phyloP scores from a whole-genome alignment of 2,113 vertebrate species.

The Rhea americana region DNA sequence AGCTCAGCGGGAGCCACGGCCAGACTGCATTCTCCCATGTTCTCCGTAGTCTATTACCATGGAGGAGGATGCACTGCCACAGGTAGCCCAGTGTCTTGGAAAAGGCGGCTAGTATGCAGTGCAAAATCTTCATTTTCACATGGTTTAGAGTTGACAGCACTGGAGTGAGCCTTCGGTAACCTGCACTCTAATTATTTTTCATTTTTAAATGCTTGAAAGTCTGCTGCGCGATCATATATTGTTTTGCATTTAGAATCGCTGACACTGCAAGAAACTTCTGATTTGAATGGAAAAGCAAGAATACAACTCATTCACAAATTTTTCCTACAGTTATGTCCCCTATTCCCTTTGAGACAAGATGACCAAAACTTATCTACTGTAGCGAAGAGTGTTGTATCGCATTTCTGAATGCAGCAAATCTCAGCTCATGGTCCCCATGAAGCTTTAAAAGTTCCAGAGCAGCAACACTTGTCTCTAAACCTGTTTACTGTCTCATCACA shows the following conservation, averaged over 20 bases:
- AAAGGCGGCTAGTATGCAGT: too few relatives aligned
- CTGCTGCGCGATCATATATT: background rate
- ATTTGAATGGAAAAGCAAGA: background rate
- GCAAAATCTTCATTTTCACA: background rate
- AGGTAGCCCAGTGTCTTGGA: accelerated
- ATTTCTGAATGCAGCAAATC: background rate
- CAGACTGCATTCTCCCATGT: too few relatives aligned
- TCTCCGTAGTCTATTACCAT: background rate
- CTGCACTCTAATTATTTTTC: background rate
- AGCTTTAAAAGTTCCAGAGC: slow-evolving; percentile 1
- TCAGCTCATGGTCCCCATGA: background rate
- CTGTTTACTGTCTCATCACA: background rate
- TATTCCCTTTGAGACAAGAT: background rate
- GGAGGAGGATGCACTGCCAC: too few relatives aligned
- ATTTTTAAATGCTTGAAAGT: background rate
- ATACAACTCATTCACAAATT: background rate
- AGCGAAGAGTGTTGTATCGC: accelerated
- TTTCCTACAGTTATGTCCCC: background rate
- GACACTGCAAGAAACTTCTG: background rate
- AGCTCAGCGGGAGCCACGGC: background rate
- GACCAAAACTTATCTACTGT: background rate
- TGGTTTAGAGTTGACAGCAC: background rate
- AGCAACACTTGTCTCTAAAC: background rate
- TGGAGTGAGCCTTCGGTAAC: accelerated
- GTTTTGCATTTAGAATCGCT: background rate